Evolutionary conservation across 1,140 invertebrate genomes (phyloP), one percentile per base, ranked within the genome.

Genomic region (Lanistes nyassanus): DNA sequence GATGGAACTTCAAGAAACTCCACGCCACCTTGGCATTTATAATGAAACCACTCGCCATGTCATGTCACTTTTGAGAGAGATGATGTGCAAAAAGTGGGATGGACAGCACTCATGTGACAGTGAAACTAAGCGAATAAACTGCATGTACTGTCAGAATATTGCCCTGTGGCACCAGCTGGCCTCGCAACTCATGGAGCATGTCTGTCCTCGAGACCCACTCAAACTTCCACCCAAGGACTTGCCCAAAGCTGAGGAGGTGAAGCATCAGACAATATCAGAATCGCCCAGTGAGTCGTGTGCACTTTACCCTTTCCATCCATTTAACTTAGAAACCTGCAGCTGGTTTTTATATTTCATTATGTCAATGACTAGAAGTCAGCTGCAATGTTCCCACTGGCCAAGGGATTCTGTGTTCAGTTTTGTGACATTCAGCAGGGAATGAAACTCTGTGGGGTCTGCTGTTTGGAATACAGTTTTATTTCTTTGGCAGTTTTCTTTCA

Each of bases 81-180:
- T 97, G 92, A 91, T 98, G 21, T 93, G 92, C 7, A 92, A 94
- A 62, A 90, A 92, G 47, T 95, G 94, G 93, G 92, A 93, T 76
- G 93, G 93, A 56, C 92, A 90, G 62, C 94, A 96, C 86, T 91
- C 91, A 2, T 96, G 95, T 86, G 91, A 92, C 67, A 87, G 89
- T 62, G 86, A 86, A n/a, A 81, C 80, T 31, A 82, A 86, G 60
- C 75, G 87, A 51, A 89, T 90, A 13, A 95, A 97, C 83, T 99
- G 98, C 88, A 91, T 93, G 37, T 96, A 95, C 84, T 99, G 97
- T 89, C 96, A 98, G 87, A 94, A 96, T 58, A 93, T 94, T 64
- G 94, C 97, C 13, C 94, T 98, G 85, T 98, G 96, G 94, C 96
- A 98, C 90, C 97, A 98, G 88, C 88, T 98, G 21, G 93, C 94